These are phyloP conservation scores for Spondyliosoma cantharus DNA, from an alignment of 2,797 vertebrate species.

Conservation along the genomic window DNA sequence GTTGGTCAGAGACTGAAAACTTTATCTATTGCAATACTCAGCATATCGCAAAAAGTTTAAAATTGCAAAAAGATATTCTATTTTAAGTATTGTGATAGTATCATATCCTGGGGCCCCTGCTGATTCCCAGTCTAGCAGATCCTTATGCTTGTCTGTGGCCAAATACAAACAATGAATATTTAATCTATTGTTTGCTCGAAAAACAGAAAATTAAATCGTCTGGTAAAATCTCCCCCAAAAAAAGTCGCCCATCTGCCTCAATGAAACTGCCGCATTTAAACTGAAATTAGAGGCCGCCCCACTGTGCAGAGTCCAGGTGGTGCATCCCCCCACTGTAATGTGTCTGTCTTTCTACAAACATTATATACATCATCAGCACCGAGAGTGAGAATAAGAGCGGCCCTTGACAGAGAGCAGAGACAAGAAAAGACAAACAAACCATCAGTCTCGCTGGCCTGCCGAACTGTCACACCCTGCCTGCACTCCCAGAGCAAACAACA, in stretches of 20 bases:
- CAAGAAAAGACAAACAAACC: slow-evolving; percentile 62
- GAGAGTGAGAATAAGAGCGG: slow-evolving; percentile 36
- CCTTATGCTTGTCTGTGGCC: too few species aligned
- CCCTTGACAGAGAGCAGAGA: slow-evolving; percentile 58
- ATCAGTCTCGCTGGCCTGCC: slow-evolving; percentile 50
- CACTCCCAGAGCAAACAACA: slow-evolving; percentile 52
- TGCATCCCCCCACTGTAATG: slow-evolving; percentile 16
- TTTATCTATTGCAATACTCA: too few species aligned
- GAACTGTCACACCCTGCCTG: slow-evolving; percentile 57
- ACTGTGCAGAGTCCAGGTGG: slow-evolving; percentile 62
- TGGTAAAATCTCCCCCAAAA: slow-evolving; percentile 19
- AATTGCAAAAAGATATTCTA: too few species aligned
- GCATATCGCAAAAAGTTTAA: too few species aligned
- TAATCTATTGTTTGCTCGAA: not conserved
- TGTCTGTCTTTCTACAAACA: slow-evolving; percentile 8
- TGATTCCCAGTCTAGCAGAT: too few species aligned
- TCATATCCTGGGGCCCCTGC: too few species aligned
- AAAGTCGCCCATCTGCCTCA: slow-evolving; percentile 31
- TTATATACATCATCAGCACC: slow-evolving; percentile 33
- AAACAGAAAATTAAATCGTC: not conserved
- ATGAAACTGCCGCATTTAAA: slow-evolving; percentile 28
- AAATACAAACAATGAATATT: too few species aligned
- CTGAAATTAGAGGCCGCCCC: slow-evolving; percentile 15
- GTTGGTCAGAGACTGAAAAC: too few species aligned
- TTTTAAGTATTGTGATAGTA: too few species aligned